phyloP scores from a whole-genome alignment of 2,113 vertebrate species.

The Anolis carolinensis region DNA sequence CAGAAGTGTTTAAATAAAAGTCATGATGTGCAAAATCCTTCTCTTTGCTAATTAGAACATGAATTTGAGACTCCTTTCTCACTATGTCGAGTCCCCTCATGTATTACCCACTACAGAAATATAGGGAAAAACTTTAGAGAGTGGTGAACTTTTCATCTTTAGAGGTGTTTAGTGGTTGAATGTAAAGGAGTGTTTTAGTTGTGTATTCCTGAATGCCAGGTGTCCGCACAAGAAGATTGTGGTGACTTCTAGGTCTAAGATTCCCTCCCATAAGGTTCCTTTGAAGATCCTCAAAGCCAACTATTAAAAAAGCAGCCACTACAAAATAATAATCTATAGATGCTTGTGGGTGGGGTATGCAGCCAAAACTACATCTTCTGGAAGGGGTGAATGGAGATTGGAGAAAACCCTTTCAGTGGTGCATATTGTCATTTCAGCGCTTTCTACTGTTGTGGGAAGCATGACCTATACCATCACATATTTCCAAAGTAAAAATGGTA shows the following conservation, averaged over 20 bases:
- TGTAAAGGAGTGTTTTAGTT: too few species aligned
- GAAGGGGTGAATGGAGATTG: neutral
- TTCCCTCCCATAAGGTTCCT: neutral
- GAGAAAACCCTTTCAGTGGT: neutral
- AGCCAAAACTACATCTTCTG: too few species aligned
- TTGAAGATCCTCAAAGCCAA: too few species aligned
- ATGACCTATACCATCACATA: neutral
- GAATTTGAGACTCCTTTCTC: constrained; percentile 47
- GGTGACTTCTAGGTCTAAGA: too few species aligned
- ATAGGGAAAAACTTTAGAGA: constrained; percentile 17
- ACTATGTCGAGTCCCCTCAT: constrained; percentile 44
- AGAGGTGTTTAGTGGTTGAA: too few species aligned
- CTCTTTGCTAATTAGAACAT: constrained; percentile 61
- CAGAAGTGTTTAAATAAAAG: constrained; percentile 67
- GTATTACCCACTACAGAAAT: constrained; percentile 16
- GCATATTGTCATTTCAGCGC: neutral
- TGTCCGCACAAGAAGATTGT: too few species aligned
- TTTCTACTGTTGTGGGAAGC: neutral
- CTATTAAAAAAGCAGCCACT: too few species aligned
- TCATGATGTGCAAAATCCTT: constrained; percentile 70
- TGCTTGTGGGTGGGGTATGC: too few species aligned
- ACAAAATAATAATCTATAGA: too few species aligned
- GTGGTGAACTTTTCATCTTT: too few species aligned
- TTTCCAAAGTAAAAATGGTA: constrained; percentile 31
- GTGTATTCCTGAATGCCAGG: too few species aligned